These are phyloP conservation scores for Cynopterus sphinx DNA, from an alignment of 2,797 vertebrate species.

Conservation along the genomic window DNA sequence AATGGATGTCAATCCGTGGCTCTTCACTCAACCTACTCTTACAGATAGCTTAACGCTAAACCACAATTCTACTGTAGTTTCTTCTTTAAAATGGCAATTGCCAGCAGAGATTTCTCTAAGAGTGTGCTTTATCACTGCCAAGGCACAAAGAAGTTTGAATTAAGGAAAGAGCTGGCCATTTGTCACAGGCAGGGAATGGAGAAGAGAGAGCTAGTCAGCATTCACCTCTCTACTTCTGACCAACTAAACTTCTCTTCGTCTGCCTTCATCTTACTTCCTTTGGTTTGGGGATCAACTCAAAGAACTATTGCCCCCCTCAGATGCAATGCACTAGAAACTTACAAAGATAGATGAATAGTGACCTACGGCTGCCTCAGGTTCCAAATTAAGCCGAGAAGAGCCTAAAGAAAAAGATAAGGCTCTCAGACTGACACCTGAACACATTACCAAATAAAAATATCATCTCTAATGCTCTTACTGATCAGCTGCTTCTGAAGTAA, in stretches of 20 bases:
- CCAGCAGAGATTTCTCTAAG: constrained; percentile 51
- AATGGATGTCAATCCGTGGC: neutral
- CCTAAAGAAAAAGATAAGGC: neutral
- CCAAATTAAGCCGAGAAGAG: neutral
- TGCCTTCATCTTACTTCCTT: constrained; percentile 33
- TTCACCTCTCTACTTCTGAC: neutral
- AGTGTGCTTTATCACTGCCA: constrained; percentile 49
- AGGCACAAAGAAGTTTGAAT: constrained; percentile 43
- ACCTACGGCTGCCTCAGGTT: neutral
- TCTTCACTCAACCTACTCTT: neutral
- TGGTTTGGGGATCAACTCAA: constrained; percentile 60
- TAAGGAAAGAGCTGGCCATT: constrained; percentile 46
- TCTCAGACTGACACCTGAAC: constrained; percentile 7
- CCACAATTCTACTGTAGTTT: constrained; percentile 5
- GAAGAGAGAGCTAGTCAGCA: neutral
- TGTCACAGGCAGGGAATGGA: constrained; percentile 7
- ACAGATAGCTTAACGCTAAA: neutral
- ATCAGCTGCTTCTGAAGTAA: constrained; percentile 2
- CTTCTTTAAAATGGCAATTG: constrained; percentile 42
- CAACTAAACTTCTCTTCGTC: constrained; percentile 4
- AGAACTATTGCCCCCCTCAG: neutral
- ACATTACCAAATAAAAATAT: neutral
- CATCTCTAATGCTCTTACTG: neutral
- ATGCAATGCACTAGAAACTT: neutral
- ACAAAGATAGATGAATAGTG: neutral